Conservation (phyloP, 1,140 invertebrate genomes). For the Sipha flava region DNA sequence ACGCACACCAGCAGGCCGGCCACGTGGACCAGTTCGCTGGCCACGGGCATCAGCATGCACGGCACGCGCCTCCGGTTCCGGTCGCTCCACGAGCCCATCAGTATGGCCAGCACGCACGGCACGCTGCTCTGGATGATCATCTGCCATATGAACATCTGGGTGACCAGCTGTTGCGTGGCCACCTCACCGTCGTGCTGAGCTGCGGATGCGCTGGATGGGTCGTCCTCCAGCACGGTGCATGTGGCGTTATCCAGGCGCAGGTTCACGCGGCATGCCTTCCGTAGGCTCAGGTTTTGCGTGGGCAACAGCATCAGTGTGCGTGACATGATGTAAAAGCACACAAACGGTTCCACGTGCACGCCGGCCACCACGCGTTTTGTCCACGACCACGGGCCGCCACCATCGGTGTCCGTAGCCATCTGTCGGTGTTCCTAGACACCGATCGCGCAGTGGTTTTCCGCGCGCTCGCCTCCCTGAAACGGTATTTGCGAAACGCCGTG, state of each 20-base stretch:
- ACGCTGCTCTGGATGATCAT: slow-evolving; percentile 64
- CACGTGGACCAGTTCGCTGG: slow-evolving; percentile 67
- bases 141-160: slow-evolving; percentile 69
- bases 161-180: slow-evolving; percentile 56
- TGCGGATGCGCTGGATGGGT: slow-evolving; percentile 47
- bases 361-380: slow-evolving; percentile 45
- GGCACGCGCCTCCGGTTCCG: slow-evolving; percentile 62
- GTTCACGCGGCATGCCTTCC: slow-evolving; percentile 75
- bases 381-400: slow-evolving; percentile 35
- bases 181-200: slow-evolving; percentile 49
- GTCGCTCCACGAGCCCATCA: slow-evolving; percentile 53
- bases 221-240: slow-evolving; percentile 58
- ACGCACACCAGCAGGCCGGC: slow-evolving; percentile 68
- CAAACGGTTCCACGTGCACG: slow-evolving; percentile 68
- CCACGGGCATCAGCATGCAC: slow-evolving; percentile 70
- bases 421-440: too few relatives aligned
- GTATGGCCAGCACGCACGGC: slow-evolving; percentile 65
- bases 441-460: too few relatives aligned
- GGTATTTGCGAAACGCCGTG: too few relatives aligned
- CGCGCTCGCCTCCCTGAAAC: too few relatives aligned
- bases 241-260: slow-evolving; percentile 58
- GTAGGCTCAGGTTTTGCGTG: slow-evolving; percentile 70
- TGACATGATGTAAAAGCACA: slow-evolving; percentile 71
- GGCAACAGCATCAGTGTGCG: slow-evolving; percentile 63
- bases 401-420: background rate